Percentiles rank a stretch among this genome's conserved stretches.
phyloP scores from a whole-genome alignment of 2,113 vertebrate species.

The Coturnix japonica region DNA sequence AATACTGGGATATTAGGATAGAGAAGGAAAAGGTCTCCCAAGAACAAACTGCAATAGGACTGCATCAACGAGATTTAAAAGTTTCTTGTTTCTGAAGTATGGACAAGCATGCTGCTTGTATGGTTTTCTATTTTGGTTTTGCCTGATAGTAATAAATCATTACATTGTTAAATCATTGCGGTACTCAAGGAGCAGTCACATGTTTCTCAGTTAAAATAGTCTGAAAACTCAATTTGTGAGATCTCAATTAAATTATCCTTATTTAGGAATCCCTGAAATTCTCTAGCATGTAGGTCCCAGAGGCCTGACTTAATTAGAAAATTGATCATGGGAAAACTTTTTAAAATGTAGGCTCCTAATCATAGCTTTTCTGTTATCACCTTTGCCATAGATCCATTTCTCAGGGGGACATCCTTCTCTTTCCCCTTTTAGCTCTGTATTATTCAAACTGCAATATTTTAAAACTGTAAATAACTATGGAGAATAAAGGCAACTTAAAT shows the following conservation, averaged over 20 bases:
- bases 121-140: background rate
- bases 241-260: conserved; percentile 53
- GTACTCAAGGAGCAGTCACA: background rate
- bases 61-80: background rate
- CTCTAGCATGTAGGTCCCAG: conserved; percentile 40
- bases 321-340: conserved; percentile 55
- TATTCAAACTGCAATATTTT: conserved; percentile 27
- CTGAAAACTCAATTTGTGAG: conserved; percentile 37
- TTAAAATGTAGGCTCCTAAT: conserved; percentile 45
- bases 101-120: background rate
- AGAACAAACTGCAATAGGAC: background rate
- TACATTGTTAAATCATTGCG: background rate
- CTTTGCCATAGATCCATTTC: conserved; percentile 33
- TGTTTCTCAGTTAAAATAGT: background rate
- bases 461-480: conserved; percentile 65
- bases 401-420: background rate
- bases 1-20: background rate
- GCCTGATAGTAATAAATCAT: background rate
- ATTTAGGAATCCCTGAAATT: conserved; percentile 48
- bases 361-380: background rate
- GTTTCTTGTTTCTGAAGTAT: background rate
- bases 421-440: background rate
- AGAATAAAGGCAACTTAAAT: conserved; percentile 48
- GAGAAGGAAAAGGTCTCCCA: background rate
- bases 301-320: conserved; percentile 41